Evolutionary conservation across 1,140 invertebrate species (phyloP), one percentile per base, ranked within the genome.

Genomic region (Bombus soroeensis): DNA sequence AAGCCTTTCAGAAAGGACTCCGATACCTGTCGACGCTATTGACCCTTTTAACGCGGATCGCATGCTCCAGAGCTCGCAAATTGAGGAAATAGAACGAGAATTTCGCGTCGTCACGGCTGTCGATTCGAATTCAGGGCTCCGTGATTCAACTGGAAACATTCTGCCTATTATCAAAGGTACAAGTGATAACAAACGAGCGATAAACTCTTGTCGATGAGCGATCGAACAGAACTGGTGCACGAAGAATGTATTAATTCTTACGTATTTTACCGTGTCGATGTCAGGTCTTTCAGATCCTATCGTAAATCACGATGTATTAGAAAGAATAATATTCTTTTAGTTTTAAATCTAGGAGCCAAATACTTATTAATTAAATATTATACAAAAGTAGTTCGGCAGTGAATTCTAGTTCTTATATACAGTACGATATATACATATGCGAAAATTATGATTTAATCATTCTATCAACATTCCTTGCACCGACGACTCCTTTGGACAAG

Each of bases 71-170:
- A 32, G 53, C 41, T 74, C 78, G 43, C 70, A 74, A 81, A 81
- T 81, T 81, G 28, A 74, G 83, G 83, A 81, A 85, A 85, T 85
- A 28, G 71, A 53, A 34, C 57, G 43, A 22, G 77, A 81, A 81
- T 85, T 66, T 73, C 59, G 37, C 10, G n/a, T n/a, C 34, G 59
- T 32, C n/a, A 41, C 8, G 34, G 68, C 53, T 68, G 57, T 37
- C 83, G 57, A 73, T 73, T 73, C 53, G 57, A 25, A 59, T 72
- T 34, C 68, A 37, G 28, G 39, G 25, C 43, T 43, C 13, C 15
- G 34, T 6, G 22, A 73, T 34, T 43, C 47, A 25, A 72, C 39
- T 47, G 64, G 18, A 32, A 28, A 77, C 41, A 22, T 22, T 76
- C 22, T 39, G 10, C 1, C 32, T n/a, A 37, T 57, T 57, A 68